Conservation (phyloP, 30 jellyfish, hydroid and myxozoan species). For the Sanderia malayensis region DNA sequence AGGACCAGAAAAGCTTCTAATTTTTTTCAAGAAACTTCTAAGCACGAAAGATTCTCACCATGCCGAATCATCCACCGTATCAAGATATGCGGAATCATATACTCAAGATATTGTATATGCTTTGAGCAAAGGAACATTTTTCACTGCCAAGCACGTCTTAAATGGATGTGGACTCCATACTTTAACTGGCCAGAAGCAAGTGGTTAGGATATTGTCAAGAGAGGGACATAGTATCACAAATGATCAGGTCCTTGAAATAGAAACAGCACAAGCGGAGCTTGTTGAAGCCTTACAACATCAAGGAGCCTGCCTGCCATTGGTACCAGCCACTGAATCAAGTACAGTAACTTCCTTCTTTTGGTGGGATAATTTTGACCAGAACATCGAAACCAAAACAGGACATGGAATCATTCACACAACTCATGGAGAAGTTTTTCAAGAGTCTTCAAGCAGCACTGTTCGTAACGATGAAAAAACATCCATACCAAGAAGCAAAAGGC, state of each 20-base stretch:
- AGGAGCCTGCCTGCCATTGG: constrained; percentile 3
- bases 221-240: constrained; percentile 7
- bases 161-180: constrained; percentile 8
- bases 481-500: constrained; percentile 23
- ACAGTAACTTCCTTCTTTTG: constrained; percentile 22
- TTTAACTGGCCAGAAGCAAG: constrained; percentile 10
- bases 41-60: constrained; percentile 1
- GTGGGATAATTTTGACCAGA: constrained; percentile 13
- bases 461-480: background rate
- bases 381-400: constrained; percentile 21
- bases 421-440: constrained; percentile 1
- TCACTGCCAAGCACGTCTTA: constrained; percentile 21
- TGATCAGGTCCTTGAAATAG: constrained; percentile 7
- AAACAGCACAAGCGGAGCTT: constrained; percentile 30
- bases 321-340: constrained; percentile 7
- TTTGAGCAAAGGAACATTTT: constrained; percentile 6
- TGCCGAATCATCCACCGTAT: background rate
- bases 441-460: constrained; percentile 3
- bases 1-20: constrained; percentile 9
- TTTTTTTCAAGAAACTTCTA: background rate
- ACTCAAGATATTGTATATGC: constrained; percentile 14
- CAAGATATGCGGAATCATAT: constrained; percentile 8
- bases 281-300: constrained; percentile 1
- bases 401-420: constrained; percentile 28
- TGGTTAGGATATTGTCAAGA: background rate